Evolutionary conservation across 2,797 vertebrate genomes (phyloP), one percentile per base, ranked within the genome.

Genomic region (Martes flavigula): DNA sequence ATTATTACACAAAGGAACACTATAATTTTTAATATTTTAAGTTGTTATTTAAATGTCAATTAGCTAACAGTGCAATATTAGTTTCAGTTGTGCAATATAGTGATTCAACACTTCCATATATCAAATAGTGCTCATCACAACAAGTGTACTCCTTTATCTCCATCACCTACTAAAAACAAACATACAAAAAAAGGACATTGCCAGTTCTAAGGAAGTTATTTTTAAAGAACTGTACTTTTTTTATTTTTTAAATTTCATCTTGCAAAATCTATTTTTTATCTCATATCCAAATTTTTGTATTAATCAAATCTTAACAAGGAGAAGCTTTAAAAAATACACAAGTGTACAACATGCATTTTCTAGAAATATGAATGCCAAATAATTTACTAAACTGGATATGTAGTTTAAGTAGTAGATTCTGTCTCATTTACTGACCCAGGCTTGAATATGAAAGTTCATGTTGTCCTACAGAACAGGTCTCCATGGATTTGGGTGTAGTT

Each of bases 391-490:
- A 38, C 12, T 73, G 46, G 32, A 68, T 54, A 90, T 72, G 73
- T 21, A 85, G n/a, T 43, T 56, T 79, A 32, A 89, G 73, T 23
- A 14, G 23, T n/a, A 92, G 84, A 75, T 40, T 84, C 66, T 86
- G 84, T 70, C 38, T 48, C 13, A 58, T 91, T 90, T 78, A 48
- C 14, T 73, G 35, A 35, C 60, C 38, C 56, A 27, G 60, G 35
- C 13, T 70, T 91, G 89, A 82, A 70, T 70, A 68, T 0, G 81
- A 91, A 88, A 84, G 96, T 87, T 97, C 97, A 97, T 8, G 11
- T 11, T 1, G 66, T 96, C 91, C 96, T 90, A 86, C 68, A n/a
- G 46, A 94, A 23, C 38, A 90, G 95, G 91, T 90, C 93, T 97
- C 62, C 48, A 3, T 38, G 95, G 93, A 87, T 87, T 90, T 94